A percentile compares a stretch with the other conserved stretches of the same genome.
Conservation (phyloP, 2,113 vertebrate genomes). For the Ammodytes dubius region DNA sequence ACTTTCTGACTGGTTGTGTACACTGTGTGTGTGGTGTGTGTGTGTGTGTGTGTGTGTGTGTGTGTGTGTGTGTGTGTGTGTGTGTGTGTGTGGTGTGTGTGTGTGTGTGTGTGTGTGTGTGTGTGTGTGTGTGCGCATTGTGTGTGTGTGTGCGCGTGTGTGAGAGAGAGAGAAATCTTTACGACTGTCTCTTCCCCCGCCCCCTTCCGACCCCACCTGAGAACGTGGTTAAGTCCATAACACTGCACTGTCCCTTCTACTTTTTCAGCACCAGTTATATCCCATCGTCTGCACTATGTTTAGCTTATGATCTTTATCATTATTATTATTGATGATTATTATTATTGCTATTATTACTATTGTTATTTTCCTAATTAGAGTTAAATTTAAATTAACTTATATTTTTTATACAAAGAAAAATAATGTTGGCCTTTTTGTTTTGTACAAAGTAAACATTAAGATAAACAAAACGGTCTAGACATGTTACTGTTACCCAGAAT, state of each 20-base stretch:
- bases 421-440: conserved; percentile 86
- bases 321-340: conserved; percentile 76
- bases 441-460: conserved; percentile 86
- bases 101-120: conserved; percentile 15
- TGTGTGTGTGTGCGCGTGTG: neutral
- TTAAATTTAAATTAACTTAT: conserved; percentile 90
- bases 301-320: conserved; percentile 84
- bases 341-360: conserved; percentile 84
- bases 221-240: conserved; percentile 75
- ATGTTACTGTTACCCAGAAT: conserved; percentile 84
- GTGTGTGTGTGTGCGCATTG: conserved; percentile 7
- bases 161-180: conserved; percentile 47
- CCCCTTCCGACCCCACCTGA: conserved; percentile 52
- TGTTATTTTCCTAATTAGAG: conserved; percentile 89
- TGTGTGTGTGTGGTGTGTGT: conserved; percentile 27
- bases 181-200: conserved; percentile 40
- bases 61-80: conserved; percentile 10
- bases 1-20: conserved; percentile 77
- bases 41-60: conserved; percentile 22
- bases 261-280: conserved; percentile 82
- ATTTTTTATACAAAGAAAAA: conserved; percentile 89
- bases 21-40: conserved; percentile 9
- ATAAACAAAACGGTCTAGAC: conserved; percentile 82
- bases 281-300: conserved; percentile 88
- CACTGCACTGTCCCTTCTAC: conserved; percentile 82